Evolutionary conservation across 2,797 vertebrate genomes (phyloP).

Genomic region (Peromyscus nudipes): DNA sequence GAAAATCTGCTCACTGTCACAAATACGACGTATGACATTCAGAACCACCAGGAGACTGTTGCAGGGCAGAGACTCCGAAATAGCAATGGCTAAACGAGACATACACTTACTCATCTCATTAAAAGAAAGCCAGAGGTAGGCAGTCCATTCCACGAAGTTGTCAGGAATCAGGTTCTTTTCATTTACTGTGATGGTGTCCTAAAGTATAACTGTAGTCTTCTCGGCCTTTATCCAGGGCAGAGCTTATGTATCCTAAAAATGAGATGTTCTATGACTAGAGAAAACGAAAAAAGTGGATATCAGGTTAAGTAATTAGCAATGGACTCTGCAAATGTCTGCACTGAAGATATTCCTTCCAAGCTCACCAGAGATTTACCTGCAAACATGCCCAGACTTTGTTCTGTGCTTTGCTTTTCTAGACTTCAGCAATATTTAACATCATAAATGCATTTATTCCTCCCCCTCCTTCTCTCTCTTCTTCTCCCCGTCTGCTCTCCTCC

Average conservation of each 20-base stretch:
- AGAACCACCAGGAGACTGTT: constrained; percentile 17
- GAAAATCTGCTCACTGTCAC: constrained; percentile 51
- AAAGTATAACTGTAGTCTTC: background rate
- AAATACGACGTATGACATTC: constrained; percentile 31
- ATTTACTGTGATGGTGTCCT: constrained; percentile 34
- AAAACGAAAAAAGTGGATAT: background rate
- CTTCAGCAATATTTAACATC: constrained; percentile 16
- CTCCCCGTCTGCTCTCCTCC: background rate
- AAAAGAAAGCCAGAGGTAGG: constrained; percentile 40
- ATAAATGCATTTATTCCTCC: background rate
- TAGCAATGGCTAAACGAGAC: constrained; percentile 35
- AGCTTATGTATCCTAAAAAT: constrained; percentile 32
- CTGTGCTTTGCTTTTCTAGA: constrained; percentile 20
- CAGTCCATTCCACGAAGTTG: background rate
- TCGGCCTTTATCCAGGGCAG: constrained; percentile 15
- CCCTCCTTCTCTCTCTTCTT: background rate
- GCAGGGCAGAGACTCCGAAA: background rate
- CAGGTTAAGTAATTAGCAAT: background rate
- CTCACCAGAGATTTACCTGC: constrained; percentile 46
- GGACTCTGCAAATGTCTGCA: constrained; percentile 38
- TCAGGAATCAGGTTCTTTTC: constrained; percentile 39
- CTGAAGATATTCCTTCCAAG: constrained; percentile 5
- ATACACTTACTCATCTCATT: constrained; percentile 22
- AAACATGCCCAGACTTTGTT: constrained; percentile 32
- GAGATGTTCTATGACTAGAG: constrained; percentile 24